Evolutionary conservation across 1,140 invertebrate species (phyloP).

Genomic region (Heliconius congener): DNA sequence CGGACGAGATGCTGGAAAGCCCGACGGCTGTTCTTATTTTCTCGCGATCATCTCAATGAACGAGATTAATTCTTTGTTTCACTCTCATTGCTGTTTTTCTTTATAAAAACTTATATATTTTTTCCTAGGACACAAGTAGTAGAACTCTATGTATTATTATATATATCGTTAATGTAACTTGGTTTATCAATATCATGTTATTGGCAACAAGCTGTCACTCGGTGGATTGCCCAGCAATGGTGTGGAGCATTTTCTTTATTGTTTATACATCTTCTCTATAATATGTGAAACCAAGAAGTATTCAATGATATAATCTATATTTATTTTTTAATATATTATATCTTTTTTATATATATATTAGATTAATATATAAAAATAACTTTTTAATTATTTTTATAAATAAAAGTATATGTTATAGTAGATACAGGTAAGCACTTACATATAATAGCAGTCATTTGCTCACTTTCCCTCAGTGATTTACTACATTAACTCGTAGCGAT

Average conservation of each 20-base stretch:
- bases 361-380: no score
- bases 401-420: no score
- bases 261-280: no score
- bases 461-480: conserved; percentile 13
- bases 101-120: background rate
- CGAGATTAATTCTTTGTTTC: conserved; percentile 27
- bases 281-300: no score
- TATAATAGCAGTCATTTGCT: conserved; percentile 33
- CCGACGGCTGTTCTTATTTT: conserved; percentile 32
- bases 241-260: no score
- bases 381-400: no score
- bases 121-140: conserved; percentile 9
- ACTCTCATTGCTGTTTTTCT: conserved; percentile 31
- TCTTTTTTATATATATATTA: no score
- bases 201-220: conserved; percentile 33
- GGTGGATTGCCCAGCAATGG: no score
- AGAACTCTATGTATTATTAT: background rate
- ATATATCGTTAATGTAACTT: conserved; percentile 13
- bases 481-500: background rate
- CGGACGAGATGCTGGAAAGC: conserved; percentile 40
- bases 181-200: conserved; percentile 31
- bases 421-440: no score
- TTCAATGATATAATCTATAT: no score
- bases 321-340: no score
- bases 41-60: conserved; percentile 28